Percentiles rank a stretch among this genome's conserved stretches.
These are phyloP conservation scores for Babyrousa celebensis DNA, from an alignment of 2,797 vertebrate genomes.

Conservation along the genomic window DNA sequence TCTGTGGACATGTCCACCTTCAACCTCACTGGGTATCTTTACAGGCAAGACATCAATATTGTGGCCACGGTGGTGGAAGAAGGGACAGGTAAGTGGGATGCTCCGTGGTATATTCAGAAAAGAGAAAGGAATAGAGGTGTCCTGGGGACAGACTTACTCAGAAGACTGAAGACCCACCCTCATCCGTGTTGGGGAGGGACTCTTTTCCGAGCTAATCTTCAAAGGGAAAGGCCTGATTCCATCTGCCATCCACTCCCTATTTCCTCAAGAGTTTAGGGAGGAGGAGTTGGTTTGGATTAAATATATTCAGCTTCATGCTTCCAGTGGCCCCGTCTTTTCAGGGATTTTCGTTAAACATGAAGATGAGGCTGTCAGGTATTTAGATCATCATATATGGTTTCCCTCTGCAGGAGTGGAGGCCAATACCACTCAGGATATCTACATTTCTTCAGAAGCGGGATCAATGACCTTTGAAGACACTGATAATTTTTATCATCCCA, in stretches of 20 bases:
- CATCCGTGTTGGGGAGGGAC: neutral
- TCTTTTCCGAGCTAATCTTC: neutral
- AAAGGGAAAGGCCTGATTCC: neutral
- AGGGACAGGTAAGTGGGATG: conserved; percentile 84
- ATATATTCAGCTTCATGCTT: neutral
- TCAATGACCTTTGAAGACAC: conserved; percentile 87
- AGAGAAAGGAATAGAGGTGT: neutral
- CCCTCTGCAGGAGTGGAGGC: conserved; percentile 84
- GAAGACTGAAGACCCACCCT: neutral
- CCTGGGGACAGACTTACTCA: neutral
- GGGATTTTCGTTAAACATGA: neutral
- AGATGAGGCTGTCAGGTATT: neutral
- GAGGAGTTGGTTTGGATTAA: neutral
- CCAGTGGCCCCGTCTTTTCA: neutral
- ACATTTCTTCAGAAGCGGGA: conserved; percentile 84
- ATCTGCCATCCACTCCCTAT: neutral
- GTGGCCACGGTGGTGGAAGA: conserved; percentile 86
- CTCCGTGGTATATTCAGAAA: neutral
- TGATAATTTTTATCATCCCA: conserved; percentile 88
- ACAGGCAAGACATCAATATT: conserved; percentile 75
- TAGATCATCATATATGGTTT: neutral
- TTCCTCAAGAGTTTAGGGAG: neutral
- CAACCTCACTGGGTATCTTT: conserved; percentile 59
- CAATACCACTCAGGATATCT: conserved; percentile 85
- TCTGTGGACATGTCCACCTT: conserved; percentile 86